Evolutionary conservation across 2,888 invertebrate species (phyloP), one percentile per base, ranked within the genome.

Genomic region (Vannuccia rotundouncinata): DNA sequence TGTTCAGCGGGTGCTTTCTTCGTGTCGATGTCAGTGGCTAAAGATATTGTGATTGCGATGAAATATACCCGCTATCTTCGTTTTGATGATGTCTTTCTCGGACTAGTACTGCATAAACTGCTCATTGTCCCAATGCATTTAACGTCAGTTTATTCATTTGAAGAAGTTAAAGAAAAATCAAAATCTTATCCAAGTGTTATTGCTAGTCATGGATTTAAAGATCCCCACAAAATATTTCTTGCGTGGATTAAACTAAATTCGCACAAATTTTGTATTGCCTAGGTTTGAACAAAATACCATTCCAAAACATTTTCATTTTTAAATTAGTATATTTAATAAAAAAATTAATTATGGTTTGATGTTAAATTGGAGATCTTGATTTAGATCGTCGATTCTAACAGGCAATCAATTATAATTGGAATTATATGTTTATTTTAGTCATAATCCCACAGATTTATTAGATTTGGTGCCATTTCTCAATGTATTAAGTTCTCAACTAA

Each of bases 1-100:
- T 91, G 95, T 0, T 93, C 95, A 0, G 95, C 94, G 0, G 95
- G 95, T 0, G 92, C 94, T 2, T 94, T 92, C 84, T 89, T 95
- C 2, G 83, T 95, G 27, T 94, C 94, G 0, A 91, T 91, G 84
- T 90, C 91, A 83, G 92, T 80, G 10, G 89, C 95, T 82, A 87
- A 91, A 74, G 91, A 91, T 80, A 89, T 96, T 87, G 94, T 93
- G 85, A 92, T 92, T 82, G 92, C 91, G 0, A 94, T 93, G 87
- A 90, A 92, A 82, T 94, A 92, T 84, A 92, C 94, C 0, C 92
- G 93, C 85, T 92, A 93, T 85, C 94, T 95, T 84, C 91, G 92
- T 82, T 95, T 95, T 86, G 95, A 96, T 88, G 96, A 96, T 86
- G 91, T 96, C 81, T 95, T 92, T 86, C 87, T 96, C 77, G 94